These are phyloP conservation scores for Conus betulinus DNA, from an alignment of 1,140 invertebrate genomes.

Conservation along the genomic window DNA sequence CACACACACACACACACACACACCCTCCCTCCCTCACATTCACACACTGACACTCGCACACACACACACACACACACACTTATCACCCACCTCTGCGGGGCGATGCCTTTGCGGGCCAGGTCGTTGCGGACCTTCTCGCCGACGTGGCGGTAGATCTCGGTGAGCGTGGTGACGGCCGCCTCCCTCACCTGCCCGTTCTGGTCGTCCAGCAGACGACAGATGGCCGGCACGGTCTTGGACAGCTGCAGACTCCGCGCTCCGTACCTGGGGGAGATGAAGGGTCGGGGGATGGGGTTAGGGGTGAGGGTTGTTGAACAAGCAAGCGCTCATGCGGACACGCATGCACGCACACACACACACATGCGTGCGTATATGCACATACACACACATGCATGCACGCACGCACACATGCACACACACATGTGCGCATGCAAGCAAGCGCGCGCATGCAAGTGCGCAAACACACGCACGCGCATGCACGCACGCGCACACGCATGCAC, in stretches of 20 bases:
- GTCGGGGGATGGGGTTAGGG: too few species aligned
- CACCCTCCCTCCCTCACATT: too few species aligned
- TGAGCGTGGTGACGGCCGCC: slow-evolving; percentile 88
- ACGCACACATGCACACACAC: too few species aligned
- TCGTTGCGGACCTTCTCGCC: slow-evolving; percentile 91
- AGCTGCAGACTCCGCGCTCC: slow-evolving; percentile 88
- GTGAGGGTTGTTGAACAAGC: slow-evolving; percentile 8
- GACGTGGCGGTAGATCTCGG: slow-evolving; percentile 94
- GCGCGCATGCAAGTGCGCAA: too few species aligned
- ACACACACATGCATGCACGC: too few species aligned
- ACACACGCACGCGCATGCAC: too few species aligned
- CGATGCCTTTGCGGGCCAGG: slow-evolving; percentile 86
- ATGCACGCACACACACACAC: background rate
- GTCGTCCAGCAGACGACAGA: slow-evolving; percentile 91
- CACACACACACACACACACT: background rate
- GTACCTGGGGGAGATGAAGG: slow-evolving; percentile 80
- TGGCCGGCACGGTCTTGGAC: slow-evolving; percentile 86
- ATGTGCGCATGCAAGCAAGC: too few species aligned
- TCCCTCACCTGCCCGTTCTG: slow-evolving; percentile 89
- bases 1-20: too few species aligned
- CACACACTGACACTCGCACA: background rate
- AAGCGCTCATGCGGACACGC: background rate
- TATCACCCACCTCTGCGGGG: slow-evolving; percentile 82
- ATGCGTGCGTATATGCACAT: background rate
- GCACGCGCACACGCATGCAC: too few species aligned